These are phyloP conservation scores for Calephelis nemesis DNA, from an alignment of 1,140 invertebrate species.

Conservation along the genomic window DNA sequence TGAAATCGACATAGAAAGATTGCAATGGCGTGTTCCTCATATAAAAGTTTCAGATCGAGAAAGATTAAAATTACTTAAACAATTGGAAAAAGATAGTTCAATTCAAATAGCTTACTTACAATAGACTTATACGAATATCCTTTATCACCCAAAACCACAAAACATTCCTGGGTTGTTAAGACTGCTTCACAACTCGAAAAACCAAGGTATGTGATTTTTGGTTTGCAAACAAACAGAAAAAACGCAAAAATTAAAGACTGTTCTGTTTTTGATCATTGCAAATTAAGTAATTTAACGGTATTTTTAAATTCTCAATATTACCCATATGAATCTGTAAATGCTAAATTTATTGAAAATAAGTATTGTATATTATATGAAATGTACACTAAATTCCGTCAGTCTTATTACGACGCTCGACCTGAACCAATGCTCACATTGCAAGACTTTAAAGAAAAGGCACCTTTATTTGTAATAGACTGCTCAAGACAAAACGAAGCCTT, in stretches of 20 bases:
- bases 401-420: constrained; percentile 3
- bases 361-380: constrained; percentile 17
- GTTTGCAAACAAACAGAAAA: constrained; percentile 30
- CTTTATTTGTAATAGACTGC: constrained; percentile 20
- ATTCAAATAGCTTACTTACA: constrained; percentile 3
- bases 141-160: neutral
- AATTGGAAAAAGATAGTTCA: too few relatives aligned
- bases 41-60: neutral
- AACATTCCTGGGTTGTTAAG: constrained; percentile 2
- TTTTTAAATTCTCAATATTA: constrained; percentile 35
- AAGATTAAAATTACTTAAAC: neutral
- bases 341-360: constrained; percentile 14
- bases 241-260: constrained; percentile 3
- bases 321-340: constrained; percentile 16
- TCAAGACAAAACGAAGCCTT: constrained; percentile 27
- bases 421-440: constrained; percentile 10
- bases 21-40: neutral
- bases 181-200: neutral
- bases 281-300: constrained; percentile 38
- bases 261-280: constrained; percentile 36
- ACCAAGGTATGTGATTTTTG: neutral
- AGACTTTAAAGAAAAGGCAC: constrained; percentile 16
- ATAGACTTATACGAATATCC: neutral
- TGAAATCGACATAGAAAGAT: constrained; percentile 1
- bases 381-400: constrained; percentile 11